A percentile compares a stretch with the other conserved stretches of the same genome.
These are phyloP conservation scores for Drosophila jambulina DNA, from an alignment of 1,140 invertebrate species.

Conservation along the genomic window DNA sequence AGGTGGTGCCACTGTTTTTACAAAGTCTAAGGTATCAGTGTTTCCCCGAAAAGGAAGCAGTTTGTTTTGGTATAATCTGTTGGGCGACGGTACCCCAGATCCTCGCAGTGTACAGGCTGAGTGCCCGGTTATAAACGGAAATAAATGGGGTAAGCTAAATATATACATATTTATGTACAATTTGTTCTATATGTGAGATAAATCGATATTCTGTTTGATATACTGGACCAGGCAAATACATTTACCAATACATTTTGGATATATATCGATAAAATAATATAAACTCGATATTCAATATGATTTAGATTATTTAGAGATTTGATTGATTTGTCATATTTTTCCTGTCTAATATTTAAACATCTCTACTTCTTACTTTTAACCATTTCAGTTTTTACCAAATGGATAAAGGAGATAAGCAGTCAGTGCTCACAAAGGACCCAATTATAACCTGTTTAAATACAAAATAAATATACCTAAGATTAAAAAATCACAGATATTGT, in stretches of 20 bases:
- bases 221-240: no score
- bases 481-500: not conserved
- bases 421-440: not conserved
- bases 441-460: not conserved
- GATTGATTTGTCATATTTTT: not conserved
- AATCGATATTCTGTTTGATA: no score
- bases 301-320: no score
- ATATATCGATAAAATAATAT: no score
- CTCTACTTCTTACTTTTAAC: not conserved
- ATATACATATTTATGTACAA: no score
- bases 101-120: conserved; percentile 95
- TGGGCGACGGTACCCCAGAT: conserved; percentile 95
- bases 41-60: conserved; percentile 95
- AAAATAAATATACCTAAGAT: not conserved
- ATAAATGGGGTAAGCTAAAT: conserved; percentile 92
- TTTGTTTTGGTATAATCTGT: conserved; percentile 97
- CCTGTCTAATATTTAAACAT: not conserved
- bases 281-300: no score
- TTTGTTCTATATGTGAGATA: no score
- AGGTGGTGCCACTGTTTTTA: conserved; percentile 98
- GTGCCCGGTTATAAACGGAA: conserved; percentile 97
- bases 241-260: no score
- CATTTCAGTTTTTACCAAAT: conserved; percentile 44
- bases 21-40: conserved; percentile 91
- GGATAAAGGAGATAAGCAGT: conserved; percentile 3